phyloP scores from a whole-genome alignment of 1,140 invertebrate genomes.

The Anadara kagoshimensis region DNA sequence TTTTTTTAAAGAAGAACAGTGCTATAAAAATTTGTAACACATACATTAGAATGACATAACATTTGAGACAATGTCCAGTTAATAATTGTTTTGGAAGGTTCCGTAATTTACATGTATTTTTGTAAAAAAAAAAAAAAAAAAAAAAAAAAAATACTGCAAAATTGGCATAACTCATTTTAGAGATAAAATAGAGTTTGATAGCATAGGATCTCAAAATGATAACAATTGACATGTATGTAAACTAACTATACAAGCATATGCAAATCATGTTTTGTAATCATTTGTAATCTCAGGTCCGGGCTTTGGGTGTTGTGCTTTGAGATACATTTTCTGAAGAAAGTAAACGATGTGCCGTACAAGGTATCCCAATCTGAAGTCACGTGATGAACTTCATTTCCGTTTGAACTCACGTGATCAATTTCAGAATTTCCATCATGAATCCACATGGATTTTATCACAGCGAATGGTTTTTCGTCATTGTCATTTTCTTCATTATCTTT shows the following conservation, averaged over 20 bases:
- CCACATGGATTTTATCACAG: slow-evolving; percentile 48
- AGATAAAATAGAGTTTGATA: no score
- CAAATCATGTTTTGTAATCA: slow-evolving; percentile 35
- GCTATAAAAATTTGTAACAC: no score
- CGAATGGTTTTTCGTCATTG: slow-evolving; percentile 31
- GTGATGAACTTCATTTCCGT: slow-evolving; percentile 37
- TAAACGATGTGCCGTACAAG: slow-evolving; percentile 44
- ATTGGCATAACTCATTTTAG: no score
- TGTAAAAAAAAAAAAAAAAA: no score
- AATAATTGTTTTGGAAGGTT: no score
- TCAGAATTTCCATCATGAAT: slow-evolving; percentile 50
- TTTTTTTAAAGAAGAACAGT: no score
- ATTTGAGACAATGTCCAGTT: no score
- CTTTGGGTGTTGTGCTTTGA: slow-evolving; percentile 49
- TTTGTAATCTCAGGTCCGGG: slow-evolving; percentile 42
- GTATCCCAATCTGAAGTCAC: slow-evolving; percentile 38
- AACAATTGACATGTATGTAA: no score
- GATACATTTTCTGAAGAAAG: slow-evolving; percentile 51
- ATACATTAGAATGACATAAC: no score
- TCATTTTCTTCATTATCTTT: background rate
- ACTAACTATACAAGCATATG: slow-evolving; percentile 14
- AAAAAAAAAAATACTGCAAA: no score
- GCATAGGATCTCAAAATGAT: no score
- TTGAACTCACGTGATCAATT: slow-evolving; percentile 48
- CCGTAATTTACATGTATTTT: no score